A percentile compares a stretch with the other conserved stretches of the same genome.
phyloP scores from a whole-genome alignment of 2,888 invertebrate genomes.

The Tholera decimalis region DNA sequence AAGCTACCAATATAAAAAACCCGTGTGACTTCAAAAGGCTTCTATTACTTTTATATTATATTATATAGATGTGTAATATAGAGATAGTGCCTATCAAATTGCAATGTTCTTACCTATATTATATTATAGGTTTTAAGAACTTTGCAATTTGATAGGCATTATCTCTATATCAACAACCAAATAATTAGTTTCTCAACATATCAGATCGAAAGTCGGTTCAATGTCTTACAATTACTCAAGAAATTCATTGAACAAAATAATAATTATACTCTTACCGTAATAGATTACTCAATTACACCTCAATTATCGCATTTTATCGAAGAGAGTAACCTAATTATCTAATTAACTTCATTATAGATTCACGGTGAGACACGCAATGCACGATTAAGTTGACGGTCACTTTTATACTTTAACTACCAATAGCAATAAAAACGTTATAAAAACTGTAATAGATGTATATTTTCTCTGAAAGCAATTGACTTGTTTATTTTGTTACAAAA shows the following conservation, averaged over 20 bases:
- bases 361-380: slow-evolving; percentile 42
- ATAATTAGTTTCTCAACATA: background rate
- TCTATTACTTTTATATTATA: no score
- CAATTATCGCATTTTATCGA: slow-evolving; percentile 62
- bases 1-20: no score
- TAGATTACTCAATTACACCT: slow-evolving; percentile 51
- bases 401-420: slow-evolving; percentile 27
- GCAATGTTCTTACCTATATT: background rate
- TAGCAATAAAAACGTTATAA: slow-evolving; percentile 9
- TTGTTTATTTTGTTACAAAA: slow-evolving; percentile 17
- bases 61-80: no score
- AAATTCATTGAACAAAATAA: slow-evolving; percentile 34
- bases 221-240: slow-evolving; percentile 29
- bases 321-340: slow-evolving; percentile 63
- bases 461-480: slow-evolving; percentile 10
- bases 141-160: background rate
- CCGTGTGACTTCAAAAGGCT: no score
- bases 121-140: background rate
- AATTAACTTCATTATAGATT: slow-evolving; percentile 50
- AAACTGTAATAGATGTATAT: slow-evolving; percentile 6
- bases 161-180: background rate
- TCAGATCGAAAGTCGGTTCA: slow-evolving; percentile 25
- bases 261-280: slow-evolving; percentile 30
- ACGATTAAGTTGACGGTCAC: slow-evolving; percentile 24
- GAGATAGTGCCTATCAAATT: no score